Evolutionary conservation across 2,113 vertebrate genomes (phyloP), one percentile per base, ranked within the genome.

Genomic region (Eulacestoma nigropectus): DNA sequence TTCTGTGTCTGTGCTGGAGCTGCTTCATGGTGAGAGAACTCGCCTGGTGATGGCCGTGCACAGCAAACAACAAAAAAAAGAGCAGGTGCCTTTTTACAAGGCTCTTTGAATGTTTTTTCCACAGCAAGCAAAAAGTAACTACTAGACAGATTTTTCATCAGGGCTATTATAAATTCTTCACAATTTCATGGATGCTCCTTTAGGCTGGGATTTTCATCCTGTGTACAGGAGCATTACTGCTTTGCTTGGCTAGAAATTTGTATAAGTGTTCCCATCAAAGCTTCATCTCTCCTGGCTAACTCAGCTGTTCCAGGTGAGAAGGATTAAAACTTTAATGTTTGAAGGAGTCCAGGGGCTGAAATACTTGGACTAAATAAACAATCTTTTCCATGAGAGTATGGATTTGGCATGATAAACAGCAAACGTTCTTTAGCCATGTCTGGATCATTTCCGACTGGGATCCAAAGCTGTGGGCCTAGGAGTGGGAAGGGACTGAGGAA

Each of bases 271-370:
- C 47, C 56, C 56, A 78, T 56, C 94, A 95, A 94, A 93, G 74
- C 82, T 83, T 79, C 63, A 57, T 57, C 81, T 96, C 81, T 95
- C 78, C 78, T 73, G 46, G 57, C 53, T 73, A 87, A 74, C 56
- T 94, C 79, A 86, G 85, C 82, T 81, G 27, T 81, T 84, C 88
- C 80, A 94, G 73, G 92, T 81, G 77, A 86, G 53, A 90, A 68
- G 73, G 72, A 78, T 73, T 89, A 57, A 90, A 96, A 93, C 37
- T 78, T 95, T 56, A 75, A 62, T 84, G 49, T 80, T 16, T 89
- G 76, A 88, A 84, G 65, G 83, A 90, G 60, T 62, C 76, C n/a
- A 64, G 44, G 52, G 88, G 37, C 60, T 92, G 47, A 78, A 75
- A 81, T 84, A 75, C 52, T 35, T 47, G 7, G 64, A 46, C 49